Percentiles rank a stretch among this genome's conserved stretches.
Conservation (phyloP, 1,140 invertebrate genomes). For the Drosophila yakuba region DNA sequence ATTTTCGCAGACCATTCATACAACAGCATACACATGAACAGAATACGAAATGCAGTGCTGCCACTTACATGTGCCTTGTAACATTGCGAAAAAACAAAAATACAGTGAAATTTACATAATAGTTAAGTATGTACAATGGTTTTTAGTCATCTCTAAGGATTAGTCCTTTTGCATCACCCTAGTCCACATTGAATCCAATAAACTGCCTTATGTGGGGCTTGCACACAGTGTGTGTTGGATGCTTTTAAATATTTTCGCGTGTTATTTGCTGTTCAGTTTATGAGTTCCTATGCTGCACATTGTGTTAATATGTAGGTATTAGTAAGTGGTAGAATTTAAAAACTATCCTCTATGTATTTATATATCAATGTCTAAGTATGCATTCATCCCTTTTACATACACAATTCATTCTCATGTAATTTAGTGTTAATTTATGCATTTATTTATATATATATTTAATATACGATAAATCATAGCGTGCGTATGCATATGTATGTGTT, state of each 20-base stretch:
- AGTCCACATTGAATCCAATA: conserved; percentile 54
- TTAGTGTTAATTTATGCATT: conserved; percentile 56
- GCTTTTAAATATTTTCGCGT: background rate
- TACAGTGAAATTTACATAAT: conserved; percentile 78
- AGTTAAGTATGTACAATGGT: conserved; percentile 75
- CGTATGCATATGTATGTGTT: conserved; percentile 67
- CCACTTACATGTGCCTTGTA: conserved; percentile 62
- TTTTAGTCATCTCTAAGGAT: conserved; percentile 20
- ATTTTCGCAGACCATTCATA: conserved; percentile 23
- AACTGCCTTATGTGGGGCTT: conserved; percentile 39
- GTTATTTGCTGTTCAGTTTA: conserved; percentile 33
- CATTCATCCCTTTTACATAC: conserved; percentile 58
- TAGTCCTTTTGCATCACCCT: conserved; percentile 7
- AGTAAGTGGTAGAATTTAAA: conserved; percentile 74
- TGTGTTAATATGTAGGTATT: conserved; percentile 56
- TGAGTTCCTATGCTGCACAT: conserved; percentile 62
- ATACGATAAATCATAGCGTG: conserved; percentile 66
- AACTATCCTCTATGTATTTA: conserved; percentile 60
- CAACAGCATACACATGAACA: conserved; percentile 40
- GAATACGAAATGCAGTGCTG: conserved; percentile 67
- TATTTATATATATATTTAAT: conserved; percentile 63
- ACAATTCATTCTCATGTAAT: conserved; percentile 43
- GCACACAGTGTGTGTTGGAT: conserved; percentile 5
- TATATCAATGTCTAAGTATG: conserved; percentile 47
- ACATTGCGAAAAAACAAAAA: conserved; percentile 64